phyloP scores from a whole-genome alignment of 2,113 vertebrate genomes.

The Platysternon megacephalum region DNA sequence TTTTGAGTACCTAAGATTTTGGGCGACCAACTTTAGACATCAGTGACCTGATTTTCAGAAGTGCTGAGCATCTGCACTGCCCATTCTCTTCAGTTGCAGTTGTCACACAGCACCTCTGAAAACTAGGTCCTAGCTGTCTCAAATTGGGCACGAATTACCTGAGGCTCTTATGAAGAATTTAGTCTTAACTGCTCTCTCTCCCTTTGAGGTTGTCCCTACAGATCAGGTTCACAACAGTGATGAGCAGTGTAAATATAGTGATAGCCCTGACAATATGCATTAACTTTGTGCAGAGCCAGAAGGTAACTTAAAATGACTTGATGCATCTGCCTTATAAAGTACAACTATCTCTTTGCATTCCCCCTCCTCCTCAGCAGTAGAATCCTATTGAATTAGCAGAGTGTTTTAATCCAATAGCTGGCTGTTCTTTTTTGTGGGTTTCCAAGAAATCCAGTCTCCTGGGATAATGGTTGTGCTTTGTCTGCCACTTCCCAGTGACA shows the following conservation, averaged over 20 bases:
- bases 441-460: slow-evolving; percentile 11
- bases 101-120: background rate
- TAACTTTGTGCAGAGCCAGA: background rate
- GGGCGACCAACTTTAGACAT: background rate
- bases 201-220: background rate
- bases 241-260: background rate
- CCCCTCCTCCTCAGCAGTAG: background rate
- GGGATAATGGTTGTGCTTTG: slow-evolving; percentile 13
- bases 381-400: slow-evolving; percentile 3
- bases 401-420: slow-evolving; percentile 9
- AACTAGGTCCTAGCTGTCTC: fast-evolving
- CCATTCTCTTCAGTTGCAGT: background rate
- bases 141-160: background rate
- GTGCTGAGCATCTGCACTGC: background rate
- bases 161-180: background rate
- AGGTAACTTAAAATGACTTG: background rate
- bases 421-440: slow-evolving; percentile 8
- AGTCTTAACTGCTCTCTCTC: background rate
- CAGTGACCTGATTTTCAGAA: background rate
- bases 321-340: background rate
- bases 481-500: slow-evolving; percentile 32
- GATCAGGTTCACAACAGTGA: fast-evolving
- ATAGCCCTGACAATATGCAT: background rate
- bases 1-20: background rate
- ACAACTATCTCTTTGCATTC: background rate